Evolutionary conservation across 2,888 invertebrate genomes (phyloP), one percentile per base, ranked within the genome.

Genomic region (Amaurobius ferox): DNA sequence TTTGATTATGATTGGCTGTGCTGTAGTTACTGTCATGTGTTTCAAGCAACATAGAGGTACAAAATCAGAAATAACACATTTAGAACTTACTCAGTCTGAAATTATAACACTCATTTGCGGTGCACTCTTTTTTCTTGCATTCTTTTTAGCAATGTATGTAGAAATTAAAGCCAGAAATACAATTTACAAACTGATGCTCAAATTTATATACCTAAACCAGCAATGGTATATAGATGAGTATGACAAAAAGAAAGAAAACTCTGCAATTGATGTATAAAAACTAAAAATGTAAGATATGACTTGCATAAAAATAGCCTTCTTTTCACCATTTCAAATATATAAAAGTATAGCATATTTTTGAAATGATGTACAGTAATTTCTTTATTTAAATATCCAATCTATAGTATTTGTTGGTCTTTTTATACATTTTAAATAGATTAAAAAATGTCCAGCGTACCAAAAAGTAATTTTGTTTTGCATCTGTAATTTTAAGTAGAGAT

Each of bases 71-170:
- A 83, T 90, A 88, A 89, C 91, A 89, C 90, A 91, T 80, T 90
- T 91, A 16, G 91, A 91, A 83, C 90, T 92, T 70, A 92, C 91
- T 0, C 89, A 91, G 16, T 92, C 92, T 64, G 93, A 93, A 89
- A 91, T 93, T 35, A 91, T 92, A 44, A 93, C 93, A 1, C 90
- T 93, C 28, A 90, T 91, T 9, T 93, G 93, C 88, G 93, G 93
- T 0, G 91, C 93, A 16, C 90, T 93, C 71, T 93, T 93, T 90
- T 92, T 93, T 88, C 91, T 92, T 44, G 92, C 93, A 5, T 93
- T 93, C 89, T 93, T 93, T 89, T 90, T 93, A 40, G 93, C 93
- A 68, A 92, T 93, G 91, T 92, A 93, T 87, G 93, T 92, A 28
- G 92, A 93, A 90, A 92, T 93, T 48, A 93, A 93, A 89, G 92